These are phyloP conservation scores for Eumacrocentrus americanus DNA, from an alignment of 2,888 invertebrate genomes.

Conservation along the genomic window DNA sequence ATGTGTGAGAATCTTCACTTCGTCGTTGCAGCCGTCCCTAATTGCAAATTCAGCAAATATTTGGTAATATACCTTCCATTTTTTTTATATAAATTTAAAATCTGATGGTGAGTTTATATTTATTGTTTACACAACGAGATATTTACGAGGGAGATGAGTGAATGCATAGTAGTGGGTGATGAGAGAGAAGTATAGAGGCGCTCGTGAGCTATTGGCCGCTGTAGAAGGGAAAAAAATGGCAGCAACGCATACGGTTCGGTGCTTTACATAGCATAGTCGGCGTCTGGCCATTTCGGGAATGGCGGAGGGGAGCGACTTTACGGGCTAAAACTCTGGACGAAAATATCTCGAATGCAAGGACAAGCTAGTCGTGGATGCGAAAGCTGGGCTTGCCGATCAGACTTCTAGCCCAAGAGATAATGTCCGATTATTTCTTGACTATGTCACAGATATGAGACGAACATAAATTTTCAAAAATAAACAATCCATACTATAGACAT, in stretches of 20 bases:
- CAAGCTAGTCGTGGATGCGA: constrained; percentile 34
- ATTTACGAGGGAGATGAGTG: background rate
- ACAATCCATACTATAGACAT: background rate
- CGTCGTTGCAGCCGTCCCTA: background rate
- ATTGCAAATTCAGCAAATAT: background rate
- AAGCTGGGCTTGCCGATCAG: constrained; percentile 1
- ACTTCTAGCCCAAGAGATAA: background rate
- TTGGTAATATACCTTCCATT: background rate
- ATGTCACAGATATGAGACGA: too few relatives aligned
- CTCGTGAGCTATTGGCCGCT: background rate
- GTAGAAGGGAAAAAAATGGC: constrained; percentile 9
- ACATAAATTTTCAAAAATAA: background rate
- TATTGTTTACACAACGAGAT: background rate
- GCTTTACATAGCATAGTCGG: constrained; percentile 52
- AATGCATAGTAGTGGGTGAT: background rate
- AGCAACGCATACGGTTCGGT: constrained; percentile 21
- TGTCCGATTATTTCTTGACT: background rate
- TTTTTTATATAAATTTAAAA: background rate
- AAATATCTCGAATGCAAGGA: constrained; percentile 60
- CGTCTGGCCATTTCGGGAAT: constrained; percentile 58
- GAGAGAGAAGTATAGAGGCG: background rate
- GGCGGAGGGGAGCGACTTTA: constrained; percentile 52
- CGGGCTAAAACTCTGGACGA: constrained; percentile 57
- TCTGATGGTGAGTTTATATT: background rate
- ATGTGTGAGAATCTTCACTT: too few relatives aligned